Percentiles rank a stretch among this genome's conserved stretches.
These are phyloP conservation scores for Macrostomum lignano DNA, from an alignment of 1,140 invertebrate genomes.

Conservation along the genomic window DNA sequence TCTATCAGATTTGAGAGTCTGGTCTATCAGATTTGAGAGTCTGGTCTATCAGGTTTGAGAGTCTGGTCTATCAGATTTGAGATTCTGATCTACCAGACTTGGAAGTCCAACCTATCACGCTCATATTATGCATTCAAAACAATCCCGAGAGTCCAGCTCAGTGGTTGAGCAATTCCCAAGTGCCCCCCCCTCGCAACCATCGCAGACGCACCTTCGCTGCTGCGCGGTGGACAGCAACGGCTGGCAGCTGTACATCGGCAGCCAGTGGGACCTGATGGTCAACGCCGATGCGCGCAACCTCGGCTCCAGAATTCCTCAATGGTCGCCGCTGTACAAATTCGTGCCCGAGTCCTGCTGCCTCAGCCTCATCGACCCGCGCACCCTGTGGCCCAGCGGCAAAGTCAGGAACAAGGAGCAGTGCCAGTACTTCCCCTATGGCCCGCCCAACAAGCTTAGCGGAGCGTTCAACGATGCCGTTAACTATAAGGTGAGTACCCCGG, in stretches of 20 bases:
- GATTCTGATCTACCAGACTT: no score
- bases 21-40: no score
- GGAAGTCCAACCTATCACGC: no score
- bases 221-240: constrained; percentile 1
- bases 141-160: no score
- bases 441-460: neutral
- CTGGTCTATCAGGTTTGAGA: no score
- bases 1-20: no score
- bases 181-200: no score
- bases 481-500: constrained; percentile 6
- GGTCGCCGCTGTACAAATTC: neutral
- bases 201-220: constrained; percentile 4
- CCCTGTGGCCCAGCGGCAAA: constrained; percentile 1
- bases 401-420: neutral
- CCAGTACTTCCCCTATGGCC: constrained; percentile 3
- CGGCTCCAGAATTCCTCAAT: neutral
- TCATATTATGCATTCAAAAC: no score
- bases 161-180: no score
- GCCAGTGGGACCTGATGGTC: neutral
- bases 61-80: no score
- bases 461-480: constrained; percentile 2
- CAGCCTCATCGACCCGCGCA: neutral
- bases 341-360: constrained; percentile 5
- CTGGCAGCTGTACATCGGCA: constrained; percentile 1
- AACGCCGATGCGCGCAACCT: neutral